Percentiles rank a stretch among this genome's conserved stretches.
Conservation (phyloP, 2,888 invertebrate genomes). For the Pachydiplax longipennis region DNA sequence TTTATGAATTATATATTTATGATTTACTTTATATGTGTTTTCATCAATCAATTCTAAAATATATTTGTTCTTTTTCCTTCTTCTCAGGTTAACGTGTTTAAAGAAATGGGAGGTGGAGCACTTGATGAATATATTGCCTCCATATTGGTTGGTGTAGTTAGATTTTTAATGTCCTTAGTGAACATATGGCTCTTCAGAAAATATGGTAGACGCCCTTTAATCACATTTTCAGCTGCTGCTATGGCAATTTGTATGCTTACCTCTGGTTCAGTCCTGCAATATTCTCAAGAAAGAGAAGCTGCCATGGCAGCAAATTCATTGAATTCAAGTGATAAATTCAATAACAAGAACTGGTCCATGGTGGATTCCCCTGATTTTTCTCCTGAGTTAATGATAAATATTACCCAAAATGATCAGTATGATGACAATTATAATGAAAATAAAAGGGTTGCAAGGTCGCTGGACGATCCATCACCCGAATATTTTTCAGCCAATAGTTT, state of each 20-base stretch:
- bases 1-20: no score
- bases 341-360: neutral
- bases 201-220: constrained; percentile 64
- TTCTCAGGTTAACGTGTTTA: constrained; percentile 23
- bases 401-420: neutral
- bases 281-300: neutral
- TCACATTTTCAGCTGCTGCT: constrained; percentile 64
- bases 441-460: neutral
- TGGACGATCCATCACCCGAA: neutral
- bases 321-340: neutral
- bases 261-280: constrained; percentile 62
- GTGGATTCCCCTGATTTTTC: neutral
- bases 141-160: constrained; percentile 65
- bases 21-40: no score
- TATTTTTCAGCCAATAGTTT: neutral
- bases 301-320: neutral
- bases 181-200: constrained; percentile 65
- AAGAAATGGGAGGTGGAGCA: constrained; percentile 56
- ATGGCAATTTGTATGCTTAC: constrained; percentile 67
- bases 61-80: neutral
- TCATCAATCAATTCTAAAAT: no score
- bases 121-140: constrained; percentile 66
- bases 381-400: neutral
- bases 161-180: constrained; percentile 66
- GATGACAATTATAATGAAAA: neutral